These are phyloP conservation scores for Tridacna crocea DNA, from an alignment of 2,888 invertebrate species.

Conservation along the genomic window DNA sequence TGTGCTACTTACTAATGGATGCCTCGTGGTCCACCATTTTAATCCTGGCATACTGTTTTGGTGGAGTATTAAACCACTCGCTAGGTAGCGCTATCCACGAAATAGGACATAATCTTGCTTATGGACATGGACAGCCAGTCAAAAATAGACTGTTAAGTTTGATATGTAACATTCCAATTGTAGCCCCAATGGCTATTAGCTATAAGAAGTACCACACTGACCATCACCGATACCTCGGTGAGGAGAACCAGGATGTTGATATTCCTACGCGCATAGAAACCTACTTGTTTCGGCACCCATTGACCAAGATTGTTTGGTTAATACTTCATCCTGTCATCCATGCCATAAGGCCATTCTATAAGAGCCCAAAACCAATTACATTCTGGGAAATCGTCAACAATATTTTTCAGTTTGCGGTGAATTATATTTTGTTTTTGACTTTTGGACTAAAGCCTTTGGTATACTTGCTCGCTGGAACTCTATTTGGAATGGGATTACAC, in stretches of 20 bases:
- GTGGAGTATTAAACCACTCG: constrained; percentile 83
- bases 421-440: constrained; percentile 71
- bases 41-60: constrained; percentile 76
- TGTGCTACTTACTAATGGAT: constrained; percentile 76
- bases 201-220: constrained; percentile 84
- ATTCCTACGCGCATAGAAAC: constrained; percentile 82
- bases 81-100: constrained; percentile 83
- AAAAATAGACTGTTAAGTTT: constrained; percentile 81
- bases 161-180: constrained; percentile 82
- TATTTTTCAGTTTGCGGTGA: constrained; percentile 74
- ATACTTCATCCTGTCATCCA: constrained; percentile 82
- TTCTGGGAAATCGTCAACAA: constrained; percentile 81
- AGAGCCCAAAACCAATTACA: constrained; percentile 81
- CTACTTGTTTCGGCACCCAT: constrained; percentile 80
- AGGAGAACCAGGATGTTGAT: constrained; percentile 83
- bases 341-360: constrained; percentile 81
- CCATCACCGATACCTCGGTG: constrained; percentile 83
- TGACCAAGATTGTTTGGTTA: constrained; percentile 83
- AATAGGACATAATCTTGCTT: constrained; percentile 84
- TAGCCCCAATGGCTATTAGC: constrained; percentile 82
- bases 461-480: constrained; percentile 80
- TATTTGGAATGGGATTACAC: constrained; percentile 82
- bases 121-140: constrained; percentile 80
- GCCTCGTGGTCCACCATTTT: constrained; percentile 77
- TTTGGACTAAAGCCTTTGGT: constrained; percentile 79